Evolutionary conservation across 2,888 invertebrate species (phyloP), one percentile per base, ranked within the genome.

Genomic region (Polymixis lichenea): DNA sequence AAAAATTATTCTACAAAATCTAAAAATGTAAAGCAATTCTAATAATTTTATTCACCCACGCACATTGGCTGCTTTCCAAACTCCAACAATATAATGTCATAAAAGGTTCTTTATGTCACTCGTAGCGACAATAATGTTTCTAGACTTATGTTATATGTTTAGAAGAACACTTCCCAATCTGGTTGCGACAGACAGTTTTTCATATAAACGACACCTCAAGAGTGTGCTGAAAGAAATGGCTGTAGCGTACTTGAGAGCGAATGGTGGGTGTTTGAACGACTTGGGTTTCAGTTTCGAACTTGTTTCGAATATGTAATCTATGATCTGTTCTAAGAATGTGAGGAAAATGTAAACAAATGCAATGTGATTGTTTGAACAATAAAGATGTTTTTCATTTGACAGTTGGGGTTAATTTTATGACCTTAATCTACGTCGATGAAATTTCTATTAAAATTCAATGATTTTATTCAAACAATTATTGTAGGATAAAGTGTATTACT

Each of bases 81-180:
- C 25, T 69, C 17, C 8, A 61, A 60, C 58, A 22, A 49, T 15
- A 58, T 43, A 71, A 60, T 28, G 17, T 71, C 77, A 79, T 86
- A 79, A 86, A 78, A 72, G 13, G 43, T 55, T 66, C 61, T 86
- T 86, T 77, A 84, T 77, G 66, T 76, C 61, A 69, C 73, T 82
- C 25, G 49, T 62, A 79, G 53, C 28, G 77, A 72, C 60, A 66
- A 77, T 82, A 82, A 72, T 73, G 81, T 46, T 58, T 61, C 75
- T 74, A 72, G 55, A 68, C 46, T 68, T 55, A 32, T 60, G 61
- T 75, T 72, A 78, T 77, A 75, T 61, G 71, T 72, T 72, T 75
- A 65, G 66, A 51, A 77, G 60, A 74, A 86, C 69, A 68, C 70
- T 75, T 82, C 38, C 55, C 49, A 62, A 80, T 81, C 83, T 85